Percentiles rank a stretch among this genome's conserved stretches.
Evolutionary conservation across 2,113 vertebrate species (phyloP).

Genomic region (Benitochromis conjunctus): DNA sequence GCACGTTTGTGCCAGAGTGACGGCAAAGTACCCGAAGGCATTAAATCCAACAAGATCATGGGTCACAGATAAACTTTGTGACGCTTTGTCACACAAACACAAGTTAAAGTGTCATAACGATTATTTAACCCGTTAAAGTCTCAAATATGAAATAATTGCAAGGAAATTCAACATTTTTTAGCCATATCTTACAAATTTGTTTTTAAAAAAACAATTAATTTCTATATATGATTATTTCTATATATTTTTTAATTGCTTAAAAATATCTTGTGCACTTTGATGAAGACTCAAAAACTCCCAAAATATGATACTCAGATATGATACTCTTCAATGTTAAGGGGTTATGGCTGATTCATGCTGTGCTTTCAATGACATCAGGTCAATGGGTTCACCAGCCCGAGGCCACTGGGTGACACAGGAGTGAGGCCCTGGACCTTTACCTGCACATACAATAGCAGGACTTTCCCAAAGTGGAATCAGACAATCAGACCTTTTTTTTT

Average conservation of each 20-base stretch:
- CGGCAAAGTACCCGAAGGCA: background rate
- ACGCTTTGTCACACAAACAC: background rate
- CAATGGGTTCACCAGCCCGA: background rate
- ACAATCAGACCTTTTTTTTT: background rate
- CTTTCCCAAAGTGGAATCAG: background rate
- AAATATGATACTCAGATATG: background rate
- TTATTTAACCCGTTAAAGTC: background rate
- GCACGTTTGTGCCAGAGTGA: background rate
- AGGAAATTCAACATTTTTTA: background rate
- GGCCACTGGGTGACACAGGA: background rate
- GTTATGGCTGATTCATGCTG: background rate
- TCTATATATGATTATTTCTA: background rate
- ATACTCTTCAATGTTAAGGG: background rate
- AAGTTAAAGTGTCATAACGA: background rate
- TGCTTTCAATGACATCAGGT: background rate
- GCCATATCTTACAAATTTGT: background rate
- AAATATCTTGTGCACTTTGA: background rate
- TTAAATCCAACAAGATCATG: background rate
- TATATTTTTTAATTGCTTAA: background rate
- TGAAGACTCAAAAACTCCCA: background rate
- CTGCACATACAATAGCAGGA: background rate
- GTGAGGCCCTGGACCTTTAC: background rate
- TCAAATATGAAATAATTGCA: background rate
- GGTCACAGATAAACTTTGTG: background rate
- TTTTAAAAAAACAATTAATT: fast-evolving